phyloP scores from a whole-genome alignment of 2,888 invertebrate species.

The Drosophila dives region DNA sequence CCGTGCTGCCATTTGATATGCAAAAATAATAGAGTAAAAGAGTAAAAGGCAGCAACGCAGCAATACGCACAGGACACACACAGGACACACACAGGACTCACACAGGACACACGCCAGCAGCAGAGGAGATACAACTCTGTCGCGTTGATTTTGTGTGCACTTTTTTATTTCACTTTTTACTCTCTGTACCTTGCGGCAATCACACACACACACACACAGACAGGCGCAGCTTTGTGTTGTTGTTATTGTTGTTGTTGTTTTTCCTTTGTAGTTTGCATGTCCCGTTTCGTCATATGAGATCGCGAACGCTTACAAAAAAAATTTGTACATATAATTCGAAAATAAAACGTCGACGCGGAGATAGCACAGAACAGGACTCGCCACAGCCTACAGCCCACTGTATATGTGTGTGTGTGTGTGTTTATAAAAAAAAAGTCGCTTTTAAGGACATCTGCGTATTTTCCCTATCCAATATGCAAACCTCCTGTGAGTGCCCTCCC shows the following conservation, averaged over 20 bases:
- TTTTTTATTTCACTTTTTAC: slow-evolving; percentile 55
- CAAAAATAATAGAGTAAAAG: slow-evolving; percentile 32
- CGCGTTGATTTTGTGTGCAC: slow-evolving; percentile 73
- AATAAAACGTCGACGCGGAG: slow-evolving; percentile 43
- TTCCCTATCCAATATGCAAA: slow-evolving; percentile 62
- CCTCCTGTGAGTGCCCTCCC: slow-evolving; percentile 27
- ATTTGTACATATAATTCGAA: slow-evolving; percentile 79
- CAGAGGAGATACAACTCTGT: slow-evolving; percentile 56
- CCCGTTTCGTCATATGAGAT: slow-evolving; percentile 81
- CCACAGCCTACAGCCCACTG: slow-evolving; percentile 25
- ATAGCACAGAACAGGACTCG: slow-evolving; percentile 54
- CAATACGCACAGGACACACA: slow-evolving; percentile 53
- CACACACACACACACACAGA: slow-evolving; percentile 49
- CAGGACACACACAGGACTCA: slow-evolving; percentile 33
- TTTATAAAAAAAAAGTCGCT: slow-evolving; percentile 61
- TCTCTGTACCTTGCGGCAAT: slow-evolving; percentile 68
- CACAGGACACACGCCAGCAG: slow-evolving; percentile 60
- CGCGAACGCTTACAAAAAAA: slow-evolving; percentile 74
- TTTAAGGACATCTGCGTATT: slow-evolving; percentile 83
- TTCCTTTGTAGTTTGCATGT: slow-evolving; percentile 79
- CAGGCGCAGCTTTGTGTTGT: slow-evolving; percentile 17
- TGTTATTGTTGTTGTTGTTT: slow-evolving; percentile 44
- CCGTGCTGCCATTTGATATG: slow-evolving; percentile 69
- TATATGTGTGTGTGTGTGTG: slow-evolving; percentile 19
- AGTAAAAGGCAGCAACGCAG: slow-evolving; percentile 26